Evolutionary conservation across 2,113 vertebrate genomes (phyloP).

Genomic region (Mustela lutreola): DNA sequence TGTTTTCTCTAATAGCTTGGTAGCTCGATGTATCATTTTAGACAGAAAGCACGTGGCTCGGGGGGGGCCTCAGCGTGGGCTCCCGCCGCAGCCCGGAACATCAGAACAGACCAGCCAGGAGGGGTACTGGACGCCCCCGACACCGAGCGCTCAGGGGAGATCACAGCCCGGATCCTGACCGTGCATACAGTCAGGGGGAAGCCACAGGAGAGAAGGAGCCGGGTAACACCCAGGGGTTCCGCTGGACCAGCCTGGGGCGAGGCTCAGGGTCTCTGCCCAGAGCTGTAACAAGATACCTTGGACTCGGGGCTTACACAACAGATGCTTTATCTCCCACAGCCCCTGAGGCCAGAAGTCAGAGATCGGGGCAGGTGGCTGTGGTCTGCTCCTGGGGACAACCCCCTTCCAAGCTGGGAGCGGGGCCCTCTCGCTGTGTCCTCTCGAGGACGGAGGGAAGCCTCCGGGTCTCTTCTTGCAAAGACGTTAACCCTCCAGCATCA

Average conservation of each 20-base stretch:
- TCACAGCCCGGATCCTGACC: rapidly evolving
- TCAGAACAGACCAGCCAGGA: rapidly evolving
- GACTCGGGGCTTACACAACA: neutral
- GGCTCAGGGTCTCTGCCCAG: neutral
- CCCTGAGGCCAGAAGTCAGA: neutral
- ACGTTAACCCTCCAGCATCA: neutral
- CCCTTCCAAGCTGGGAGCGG: rapidly evolving
- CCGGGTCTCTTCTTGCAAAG: neutral
- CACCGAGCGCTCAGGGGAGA: neutral
- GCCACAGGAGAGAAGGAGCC: too few species aligned
- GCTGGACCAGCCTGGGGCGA: too few species aligned
- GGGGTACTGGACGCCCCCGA: rapidly evolving
- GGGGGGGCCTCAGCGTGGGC: too few species aligned
- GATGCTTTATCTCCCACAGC: neutral
- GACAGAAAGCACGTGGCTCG: neutral
- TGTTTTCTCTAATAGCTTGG: neutral
- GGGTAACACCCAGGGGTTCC: neutral
- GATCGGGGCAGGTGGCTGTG: rapidly evolving
- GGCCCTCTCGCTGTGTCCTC: neutral
- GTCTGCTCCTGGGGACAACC: neutral
- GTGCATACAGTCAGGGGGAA: too few species aligned
- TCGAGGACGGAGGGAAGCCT: rapidly evolving
- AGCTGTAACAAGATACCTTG: neutral
- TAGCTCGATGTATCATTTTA: neutral
- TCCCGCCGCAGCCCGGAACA: neutral